Evolutionary conservation across 2,888 invertebrate genomes (phyloP).

Genomic region (Sycophila texana): DNA sequence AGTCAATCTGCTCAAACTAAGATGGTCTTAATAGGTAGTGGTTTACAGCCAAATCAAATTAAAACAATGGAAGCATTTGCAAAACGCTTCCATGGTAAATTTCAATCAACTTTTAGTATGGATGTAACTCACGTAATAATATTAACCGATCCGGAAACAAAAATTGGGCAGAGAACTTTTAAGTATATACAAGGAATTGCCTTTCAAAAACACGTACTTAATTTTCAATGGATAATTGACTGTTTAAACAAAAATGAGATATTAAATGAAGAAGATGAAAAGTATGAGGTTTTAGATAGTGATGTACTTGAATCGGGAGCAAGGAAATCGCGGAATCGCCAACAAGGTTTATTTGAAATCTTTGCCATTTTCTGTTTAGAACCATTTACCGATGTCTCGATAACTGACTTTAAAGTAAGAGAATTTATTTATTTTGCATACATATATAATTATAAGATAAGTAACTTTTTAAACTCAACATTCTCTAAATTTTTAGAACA

Average conservation of each 20-base stretch:
- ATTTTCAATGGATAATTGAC: slow-evolving; percentile 65
- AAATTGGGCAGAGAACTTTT: slow-evolving; percentile 64
- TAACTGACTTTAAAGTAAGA: slow-evolving; percentile 64
- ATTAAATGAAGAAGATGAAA: slow-evolving; percentile 64
- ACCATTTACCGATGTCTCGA: slow-evolving; percentile 62
- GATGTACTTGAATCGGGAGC: slow-evolving; percentile 62
- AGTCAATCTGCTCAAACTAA: neutral
- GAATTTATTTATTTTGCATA: neutral
- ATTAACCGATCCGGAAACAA: slow-evolving; percentile 55
- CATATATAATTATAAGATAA: neutral
- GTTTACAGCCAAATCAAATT: slow-evolving; percentile 57
- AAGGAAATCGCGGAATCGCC: slow-evolving; percentile 62
- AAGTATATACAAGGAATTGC: slow-evolving; percentile 69
- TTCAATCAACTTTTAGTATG: slow-evolving; percentile 58
- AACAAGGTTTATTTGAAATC: slow-evolving; percentile 60
- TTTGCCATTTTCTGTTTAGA: slow-evolving; percentile 65
- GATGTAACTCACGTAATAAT: slow-evolving; percentile 68
- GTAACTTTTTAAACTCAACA: neutral
- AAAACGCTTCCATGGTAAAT: slow-evolving; percentile 57
- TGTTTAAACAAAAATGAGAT: slow-evolving; percentile 58
- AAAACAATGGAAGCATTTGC: slow-evolving; percentile 61
- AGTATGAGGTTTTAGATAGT: slow-evolving; percentile 67
- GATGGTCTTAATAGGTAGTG: slow-evolving; percentile 65
- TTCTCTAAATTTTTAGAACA: slow-evolving; percentile 59
- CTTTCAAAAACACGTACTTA: slow-evolving; percentile 65